Evolutionary conservation across 1,140 invertebrate species (phyloP), one percentile per base, ranked within the genome.

Genomic region (Caenorhabditis brenneri): DNA sequence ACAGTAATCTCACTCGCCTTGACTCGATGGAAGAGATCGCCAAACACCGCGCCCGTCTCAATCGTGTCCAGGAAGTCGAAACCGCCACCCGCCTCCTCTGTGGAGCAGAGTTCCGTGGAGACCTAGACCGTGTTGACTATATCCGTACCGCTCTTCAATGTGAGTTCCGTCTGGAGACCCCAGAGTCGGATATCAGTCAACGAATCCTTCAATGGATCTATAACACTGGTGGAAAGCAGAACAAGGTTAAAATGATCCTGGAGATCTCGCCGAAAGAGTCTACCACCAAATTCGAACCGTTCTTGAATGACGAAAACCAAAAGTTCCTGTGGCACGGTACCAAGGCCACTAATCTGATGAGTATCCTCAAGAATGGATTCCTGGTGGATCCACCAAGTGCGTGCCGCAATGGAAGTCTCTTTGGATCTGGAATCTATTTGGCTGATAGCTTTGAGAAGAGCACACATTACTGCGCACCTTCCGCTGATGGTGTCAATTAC

Each of bases 1-100:
- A 89, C 86, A 92, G 92, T 58, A 90, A 89, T 83, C 85, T 93
- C 0, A 84, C 79, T 10, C 91, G 92, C 24, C 89, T 93, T 16
- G 87, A 89, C 49, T 87, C 86, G 55, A 83, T 80, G 3, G 33
- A 80, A 29, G 48, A 80, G 9, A 58, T 80, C 15, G 22, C 55
- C 55, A 24, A 15, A 27, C 46, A 60, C 46, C 58, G 46, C 49
- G 36, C 60, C 10, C 60, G 24, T 42, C 81, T 82, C 0, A 83
- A 83, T 24, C 65, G 78, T 39, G n/a, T 19, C n/a, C 42, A 65
- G 10, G 81, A 83, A 51, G 24, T 83, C 12, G 82, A 83, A 27
- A 65, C 65, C 9, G 82, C 82, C 24, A 65, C 82, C 2, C 42
- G 82, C 7, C 39, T 83, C 2, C 78, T 83, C 24, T 74, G 58